Evolutionary conservation across 1,140 invertebrate species (phyloP).

Genomic region (Araneus ventricosus): DNA sequence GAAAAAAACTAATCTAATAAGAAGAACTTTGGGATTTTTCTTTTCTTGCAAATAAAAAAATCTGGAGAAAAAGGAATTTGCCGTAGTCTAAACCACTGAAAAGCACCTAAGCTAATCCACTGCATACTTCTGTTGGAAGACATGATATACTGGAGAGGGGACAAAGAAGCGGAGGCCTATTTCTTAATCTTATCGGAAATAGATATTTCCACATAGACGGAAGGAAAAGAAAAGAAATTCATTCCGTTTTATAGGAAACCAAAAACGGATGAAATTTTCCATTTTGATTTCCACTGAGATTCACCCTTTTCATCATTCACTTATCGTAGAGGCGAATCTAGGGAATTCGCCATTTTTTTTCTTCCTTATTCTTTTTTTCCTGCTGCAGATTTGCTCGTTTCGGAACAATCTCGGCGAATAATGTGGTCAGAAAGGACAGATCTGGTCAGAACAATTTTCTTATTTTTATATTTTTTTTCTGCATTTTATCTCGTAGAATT

Average conservation of each 20-base stretch:
- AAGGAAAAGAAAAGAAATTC: slow-evolving; percentile 1
- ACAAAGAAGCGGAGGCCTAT: neutral
- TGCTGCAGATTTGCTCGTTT: neutral
- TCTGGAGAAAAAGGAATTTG: neutral
- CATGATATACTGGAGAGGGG: neutral
- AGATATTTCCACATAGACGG: slow-evolving; percentile 35
- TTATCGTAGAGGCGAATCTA: slow-evolving; percentile 47
- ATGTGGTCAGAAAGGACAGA: neutral
- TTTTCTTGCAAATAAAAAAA: neutral
- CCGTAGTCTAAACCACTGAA: neutral
- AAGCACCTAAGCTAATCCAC: neutral
- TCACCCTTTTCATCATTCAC: slow-evolving; percentile 53
- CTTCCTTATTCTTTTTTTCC: neutral
- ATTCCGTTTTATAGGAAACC: slow-evolving; percentile 6
- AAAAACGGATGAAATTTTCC: slow-evolving; percentile 43
- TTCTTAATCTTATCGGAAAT: slow-evolving; percentile 31
- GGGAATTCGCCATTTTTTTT: neutral
- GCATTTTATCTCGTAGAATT: neutral
- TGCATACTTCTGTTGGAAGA: slow-evolving; percentile 22
- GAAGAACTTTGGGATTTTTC: neutral
- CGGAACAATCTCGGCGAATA: neutral
- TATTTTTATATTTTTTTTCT: neutral
- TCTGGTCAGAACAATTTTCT: neutral
- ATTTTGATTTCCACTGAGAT: slow-evolving; percentile 61
- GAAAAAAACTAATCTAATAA: neutral